Conservation (phyloP, 2,113 vertebrate genomes). For the Condylura cristata region DNA sequence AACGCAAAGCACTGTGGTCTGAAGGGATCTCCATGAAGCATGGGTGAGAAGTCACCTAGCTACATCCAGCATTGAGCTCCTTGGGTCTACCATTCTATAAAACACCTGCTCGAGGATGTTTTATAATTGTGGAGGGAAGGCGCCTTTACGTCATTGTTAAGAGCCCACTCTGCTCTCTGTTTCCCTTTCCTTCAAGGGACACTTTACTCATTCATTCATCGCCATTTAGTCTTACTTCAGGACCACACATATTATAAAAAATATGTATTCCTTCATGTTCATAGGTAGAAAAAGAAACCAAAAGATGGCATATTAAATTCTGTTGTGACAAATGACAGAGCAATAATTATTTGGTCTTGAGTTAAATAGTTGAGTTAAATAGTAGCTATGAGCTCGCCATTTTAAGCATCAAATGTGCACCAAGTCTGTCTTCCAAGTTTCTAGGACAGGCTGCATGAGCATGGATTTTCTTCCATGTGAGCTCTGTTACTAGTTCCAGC, state of each 20-base stretch:
- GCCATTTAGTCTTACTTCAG: neutral
- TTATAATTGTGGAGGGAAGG: neutral
- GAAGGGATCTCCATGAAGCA: neutral
- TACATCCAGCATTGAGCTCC: neutral
- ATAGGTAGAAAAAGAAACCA: constrained; percentile 26
- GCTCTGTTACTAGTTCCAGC: neutral
- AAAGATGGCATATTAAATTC: neutral
- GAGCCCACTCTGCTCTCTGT: neutral
- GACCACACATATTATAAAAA: neutral
- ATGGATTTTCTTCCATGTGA: neutral
- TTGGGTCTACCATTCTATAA: neutral
- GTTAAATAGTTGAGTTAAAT: neutral
- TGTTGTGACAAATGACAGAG: neutral
- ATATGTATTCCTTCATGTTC: neutral
- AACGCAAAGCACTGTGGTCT: neutral
- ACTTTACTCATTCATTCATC: neutral
- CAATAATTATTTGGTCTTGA: neutral
- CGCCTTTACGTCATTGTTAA: neutral
- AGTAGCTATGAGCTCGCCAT: neutral
- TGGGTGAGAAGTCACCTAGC: neutral
- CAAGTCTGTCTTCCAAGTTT: neutral
- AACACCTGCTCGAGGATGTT: constrained; percentile 24
- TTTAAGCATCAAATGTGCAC: neutral
- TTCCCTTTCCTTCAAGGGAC: neutral
- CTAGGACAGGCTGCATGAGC: neutral